A percentile compares a stretch with the other conserved stretches of the same genome.
phyloP scores from a whole-genome alignment of 2,113 vertebrate species.

The Boleophthalmus pectinirostris region DNA sequence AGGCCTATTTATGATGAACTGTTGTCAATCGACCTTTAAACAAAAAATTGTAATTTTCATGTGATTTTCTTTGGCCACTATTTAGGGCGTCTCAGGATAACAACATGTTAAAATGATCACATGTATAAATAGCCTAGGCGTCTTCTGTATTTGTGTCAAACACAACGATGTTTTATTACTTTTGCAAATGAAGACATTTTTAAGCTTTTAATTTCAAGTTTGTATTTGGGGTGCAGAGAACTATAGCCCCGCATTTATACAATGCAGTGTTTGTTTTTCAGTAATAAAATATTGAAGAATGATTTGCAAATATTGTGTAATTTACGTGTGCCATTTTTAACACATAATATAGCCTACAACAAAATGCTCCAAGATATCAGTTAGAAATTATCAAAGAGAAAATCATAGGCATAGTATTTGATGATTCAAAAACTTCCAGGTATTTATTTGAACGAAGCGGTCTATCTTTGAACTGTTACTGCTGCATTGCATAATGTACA shows the following conservation, averaged over 20 bases:
- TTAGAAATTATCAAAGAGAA: neutral
- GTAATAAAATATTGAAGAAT: constrained; percentile 89
- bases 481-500: neutral
- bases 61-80: constrained; percentile 68
- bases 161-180: constrained; percentile 74
- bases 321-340: constrained; percentile 96
- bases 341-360: constrained; percentile 55
- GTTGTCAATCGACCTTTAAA: constrained; percentile 66
- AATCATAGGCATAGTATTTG: constrained; percentile 53
- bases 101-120: constrained; percentile 69
- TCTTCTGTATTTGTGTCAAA: constrained; percentile 75
- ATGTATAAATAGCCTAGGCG: constrained; percentile 61
- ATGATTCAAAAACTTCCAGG: neutral
- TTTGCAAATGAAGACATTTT: constrained; percentile 63
- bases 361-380: neutral
- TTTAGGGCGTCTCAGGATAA: constrained; percentile 79
- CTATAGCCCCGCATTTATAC: constrained; percentile 73
- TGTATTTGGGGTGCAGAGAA: constrained; percentile 79
- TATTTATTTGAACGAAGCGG: neutral
- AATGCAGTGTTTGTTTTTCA: constrained; percentile 88
- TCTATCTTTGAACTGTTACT: neutral
- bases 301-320: constrained; percentile 88
- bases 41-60: constrained; percentile 52
- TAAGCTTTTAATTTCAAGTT: constrained; percentile 88
- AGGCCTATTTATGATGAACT: constrained; percentile 77